phyloP scores from a whole-genome alignment of 2,113 vertebrate genomes.

The Glaucidium brasilianum region DNA sequence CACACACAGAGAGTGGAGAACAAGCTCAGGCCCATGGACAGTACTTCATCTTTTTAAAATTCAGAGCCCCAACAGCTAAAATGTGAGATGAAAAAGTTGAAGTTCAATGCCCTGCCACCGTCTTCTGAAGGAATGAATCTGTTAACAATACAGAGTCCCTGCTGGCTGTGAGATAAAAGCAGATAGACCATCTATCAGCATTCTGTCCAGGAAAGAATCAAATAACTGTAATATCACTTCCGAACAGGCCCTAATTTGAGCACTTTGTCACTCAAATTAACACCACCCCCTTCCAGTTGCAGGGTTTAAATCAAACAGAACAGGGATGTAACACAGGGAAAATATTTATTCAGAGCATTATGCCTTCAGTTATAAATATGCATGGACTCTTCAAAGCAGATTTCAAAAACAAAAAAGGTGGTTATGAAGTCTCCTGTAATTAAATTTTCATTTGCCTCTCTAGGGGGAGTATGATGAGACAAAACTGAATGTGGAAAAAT shows the following conservation, averaged over 20 bases:
- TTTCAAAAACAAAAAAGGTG: background rate
- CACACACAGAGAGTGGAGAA: background rate
- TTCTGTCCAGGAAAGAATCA: conserved; percentile 4
- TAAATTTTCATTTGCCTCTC: conserved; percentile 21
- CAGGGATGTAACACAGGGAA: background rate
- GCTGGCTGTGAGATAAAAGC: background rate
- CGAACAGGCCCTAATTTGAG: background rate
- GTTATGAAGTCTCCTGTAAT: background rate
- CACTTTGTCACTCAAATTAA: background rate
- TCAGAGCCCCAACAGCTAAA: background rate
- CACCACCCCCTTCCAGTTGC: background rate
- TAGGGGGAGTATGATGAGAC: background rate
- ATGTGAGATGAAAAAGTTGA: background rate
- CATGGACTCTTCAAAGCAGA: background rate
- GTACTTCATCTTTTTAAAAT: background rate
- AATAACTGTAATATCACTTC: background rate
- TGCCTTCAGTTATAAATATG: background rate
- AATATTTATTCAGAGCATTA: background rate
- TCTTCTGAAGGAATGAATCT: background rate
- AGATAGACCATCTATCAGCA: background rate
- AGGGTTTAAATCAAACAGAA: background rate
- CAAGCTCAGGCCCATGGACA: background rate
- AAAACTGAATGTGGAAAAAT: background rate
- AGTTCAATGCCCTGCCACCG: background rate
- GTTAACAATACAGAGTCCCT: background rate